Conservation (phyloP, 2,113 vertebrate species). For the Hippocampus guttulatus region DNA sequence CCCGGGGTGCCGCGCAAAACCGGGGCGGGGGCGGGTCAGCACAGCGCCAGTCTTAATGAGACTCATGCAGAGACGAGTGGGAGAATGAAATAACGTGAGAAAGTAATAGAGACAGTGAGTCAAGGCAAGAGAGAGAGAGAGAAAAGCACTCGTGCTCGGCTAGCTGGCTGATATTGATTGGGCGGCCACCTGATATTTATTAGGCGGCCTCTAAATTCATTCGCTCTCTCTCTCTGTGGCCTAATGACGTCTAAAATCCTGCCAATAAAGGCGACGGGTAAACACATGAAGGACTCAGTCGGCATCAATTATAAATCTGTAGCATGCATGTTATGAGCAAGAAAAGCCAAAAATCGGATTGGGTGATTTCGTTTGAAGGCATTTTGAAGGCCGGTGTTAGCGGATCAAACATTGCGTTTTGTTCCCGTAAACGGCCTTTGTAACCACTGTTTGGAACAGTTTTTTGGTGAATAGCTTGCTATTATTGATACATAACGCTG, state of each 20-base stretch:
- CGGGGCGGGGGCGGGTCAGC: slow-evolving; percentile 22
- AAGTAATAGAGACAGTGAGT: slow-evolving; percentile 36
- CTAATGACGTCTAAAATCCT: slow-evolving; percentile 6
- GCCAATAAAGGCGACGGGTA: neutral
- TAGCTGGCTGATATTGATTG: slow-evolving; percentile 30
- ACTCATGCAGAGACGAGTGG: slow-evolving; percentile 35
- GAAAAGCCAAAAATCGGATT: neutral
- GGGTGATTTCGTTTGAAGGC: neutral
- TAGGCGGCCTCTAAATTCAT: slow-evolving; percentile 9
- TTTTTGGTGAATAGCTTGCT: no score
- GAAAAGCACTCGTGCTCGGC: slow-evolving; percentile 12
- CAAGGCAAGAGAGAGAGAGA: slow-evolving; percentile 6
- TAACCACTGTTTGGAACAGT: no score
- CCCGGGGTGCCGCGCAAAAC: slow-evolving; percentile 19
- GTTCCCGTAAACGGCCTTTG: no score
- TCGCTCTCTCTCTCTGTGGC: neutral
- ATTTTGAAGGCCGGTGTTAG: neutral
- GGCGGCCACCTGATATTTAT: slow-evolving; percentile 12
- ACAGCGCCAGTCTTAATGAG: slow-evolving; percentile 57
- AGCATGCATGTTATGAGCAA: neutral
- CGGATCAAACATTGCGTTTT: neutral
- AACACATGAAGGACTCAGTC: neutral
- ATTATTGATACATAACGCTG: no score
- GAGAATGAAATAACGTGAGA: slow-evolving; percentile 48
- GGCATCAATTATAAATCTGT: neutral